Evolutionary conservation across 2,797 vertebrate genomes (phyloP), one percentile per base, ranked within the genome.

Genomic region (Crotalus adamanteus): DNA sequence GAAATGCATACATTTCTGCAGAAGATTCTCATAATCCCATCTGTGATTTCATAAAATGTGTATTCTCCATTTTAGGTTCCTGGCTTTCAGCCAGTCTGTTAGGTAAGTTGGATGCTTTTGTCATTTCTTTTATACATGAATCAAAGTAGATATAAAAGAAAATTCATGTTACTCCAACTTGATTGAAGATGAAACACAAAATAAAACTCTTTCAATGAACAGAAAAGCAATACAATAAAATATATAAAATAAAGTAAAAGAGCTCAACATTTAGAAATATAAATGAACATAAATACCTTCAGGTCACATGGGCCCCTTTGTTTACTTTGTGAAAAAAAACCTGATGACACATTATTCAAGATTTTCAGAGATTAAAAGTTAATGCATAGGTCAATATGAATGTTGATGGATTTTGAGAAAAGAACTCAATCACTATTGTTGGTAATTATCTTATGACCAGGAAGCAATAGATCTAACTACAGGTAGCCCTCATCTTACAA

Each of bases 1-100:
- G 55, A 95, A 95, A 93, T 83, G 86, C 42, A 51, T 20, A 59
- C 5, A 7, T 12, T 92, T 2, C 28, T 93, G 2, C 83, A 65
- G 6, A 94, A 53, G 60, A 90, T 83, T 87, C 4, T 83, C 61
- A 63, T 59, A 6, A 91, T 88, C 22, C 3, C 85, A 6, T 83
- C 13, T 88, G 20, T 13, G 5, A 16, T 20, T 93, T 94, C 91
- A 59, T 47, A 91, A 8, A 56, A 1, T 37, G 65, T 86, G 0
- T 37, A 73, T 61, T 94, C 65, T 93, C 20, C 11, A 86, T 85
- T 2, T 11, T 86, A 73, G 4, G 0, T 6, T 37, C 59, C 42
- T 60, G 4, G 28, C 28, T 31, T 61, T 53, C 92, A 87, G 16
- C 55, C 14, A 51, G 4, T 11, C 42, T 73, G 69, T 53, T 73